Conservation (phyloP, 2,113 vertebrate species). For the Myanophis thanlyinensis region DNA sequence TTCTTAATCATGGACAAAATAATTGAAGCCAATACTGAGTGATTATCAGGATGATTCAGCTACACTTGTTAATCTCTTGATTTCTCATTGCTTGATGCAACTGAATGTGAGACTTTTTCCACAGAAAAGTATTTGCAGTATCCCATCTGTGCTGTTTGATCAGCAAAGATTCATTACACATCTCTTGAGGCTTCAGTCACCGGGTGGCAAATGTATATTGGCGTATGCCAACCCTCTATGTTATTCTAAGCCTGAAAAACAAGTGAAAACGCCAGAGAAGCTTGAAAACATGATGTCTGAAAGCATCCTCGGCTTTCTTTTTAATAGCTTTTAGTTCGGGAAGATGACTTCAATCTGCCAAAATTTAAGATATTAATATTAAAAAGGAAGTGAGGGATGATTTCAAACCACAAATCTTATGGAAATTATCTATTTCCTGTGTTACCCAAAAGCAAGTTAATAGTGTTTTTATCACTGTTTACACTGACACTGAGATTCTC, state of each 20-base stretch:
- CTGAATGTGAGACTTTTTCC: not conserved
- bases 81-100: not conserved
- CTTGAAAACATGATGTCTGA: not conserved
- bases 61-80: not conserved
- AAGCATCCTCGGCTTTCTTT: not conserved
- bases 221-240: not conserved
- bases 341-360: not conserved
- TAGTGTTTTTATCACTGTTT: not conserved
- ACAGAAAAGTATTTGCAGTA: not conserved
- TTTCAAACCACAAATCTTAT: conserved; percentile 2
- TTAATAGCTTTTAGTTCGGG: not conserved
- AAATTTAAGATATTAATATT: not conserved
- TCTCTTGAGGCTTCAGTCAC: not conserved
- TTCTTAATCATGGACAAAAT: not conserved
- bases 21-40: not conserved
- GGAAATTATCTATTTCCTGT: not conserved
- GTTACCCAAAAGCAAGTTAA: not conserved
- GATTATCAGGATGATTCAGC: not conserved
- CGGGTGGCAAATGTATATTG: not conserved
- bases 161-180: not conserved
- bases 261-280: not conserved
- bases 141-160: not conserved
- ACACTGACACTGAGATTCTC: not conserved
- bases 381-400: not conserved
- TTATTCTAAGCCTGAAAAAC: not conserved